Base-by-base conservation (phyloP, 1,140 invertebrate genomes). In the Drosophila quadrilineata region DNA sequence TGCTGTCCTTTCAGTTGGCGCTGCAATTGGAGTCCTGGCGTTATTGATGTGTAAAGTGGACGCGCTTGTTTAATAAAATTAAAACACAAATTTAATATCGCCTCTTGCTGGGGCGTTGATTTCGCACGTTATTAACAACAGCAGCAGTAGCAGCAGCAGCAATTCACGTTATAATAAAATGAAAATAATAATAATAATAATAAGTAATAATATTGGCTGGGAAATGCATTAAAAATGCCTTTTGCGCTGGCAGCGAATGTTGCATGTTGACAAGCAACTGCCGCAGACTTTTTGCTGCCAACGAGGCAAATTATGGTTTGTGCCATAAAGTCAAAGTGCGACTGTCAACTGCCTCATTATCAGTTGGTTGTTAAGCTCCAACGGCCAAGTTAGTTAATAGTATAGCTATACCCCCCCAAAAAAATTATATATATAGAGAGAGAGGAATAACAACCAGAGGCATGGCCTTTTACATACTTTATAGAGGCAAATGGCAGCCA, bases 41-140 rank as follows among this genome's bases (percentile, higher is more conserved):
- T 74, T 77, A 77, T 75, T 70, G 73, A 82, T 77, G 77, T 82
- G 77, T 76, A 76, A 82, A 82, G 80, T 82, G 77, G 58, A 64
- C 46, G 54, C 73, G 43, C 52, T 76, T 71, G 69, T 73, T 82
- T 77, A 77, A 84, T 84, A 75, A 84, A 85, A 84, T 84, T 84
- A 84, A 85, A 85, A 84, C 60, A 71, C 71, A 84, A 74, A 80
- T 77, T 58, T 67, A 67, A 67, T 67, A 62, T 48, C 21, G 48
- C 33, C 26, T 16, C 21, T 6, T 54, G 64, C 48, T 33, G 31
- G 2, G n/a, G 53, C 62, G 54, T 26, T 65, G 54, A 65, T 65
- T 59, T 65, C 36, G 17, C 29, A 5, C 36, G 16, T 58, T 57
- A 26, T 46, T 57, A 57, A 64, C 50, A 62, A 14, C 16, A 21